phyloP scores from a whole-genome alignment of 2,113 vertebrate species.

The Boulengeromyrus knoepffleri region DNA sequence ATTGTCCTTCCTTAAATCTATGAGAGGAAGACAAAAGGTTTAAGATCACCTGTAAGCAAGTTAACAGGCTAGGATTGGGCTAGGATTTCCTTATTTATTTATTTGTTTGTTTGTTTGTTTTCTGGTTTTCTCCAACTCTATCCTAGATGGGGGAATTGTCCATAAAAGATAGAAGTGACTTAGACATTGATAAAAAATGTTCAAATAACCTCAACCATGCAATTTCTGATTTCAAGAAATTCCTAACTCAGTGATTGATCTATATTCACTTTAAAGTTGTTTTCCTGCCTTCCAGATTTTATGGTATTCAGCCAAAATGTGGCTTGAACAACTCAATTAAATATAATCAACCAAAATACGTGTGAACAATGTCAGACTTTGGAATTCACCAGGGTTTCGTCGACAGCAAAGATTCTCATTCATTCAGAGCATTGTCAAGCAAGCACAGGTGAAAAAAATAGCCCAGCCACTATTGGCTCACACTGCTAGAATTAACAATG shows the following conservation, averaged over 20 bases:
- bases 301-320: background rate
- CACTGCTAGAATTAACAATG: background rate
- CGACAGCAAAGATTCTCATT: background rate
- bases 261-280: background rate
- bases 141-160: background rate
- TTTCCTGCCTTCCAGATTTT: background rate
- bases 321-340: background rate
- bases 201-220: background rate
- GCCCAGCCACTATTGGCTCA: background rate
- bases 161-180: background rate
- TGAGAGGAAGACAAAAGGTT: background rate
- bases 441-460: no score
- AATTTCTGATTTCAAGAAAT: background rate
- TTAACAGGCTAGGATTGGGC: no score
- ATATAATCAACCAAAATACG: background rate
- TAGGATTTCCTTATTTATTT: no score
- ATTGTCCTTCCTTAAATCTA: background rate
- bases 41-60: background rate
- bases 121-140: no score
- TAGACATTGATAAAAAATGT: background rate
- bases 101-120: no score
- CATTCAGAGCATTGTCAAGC: background rate
- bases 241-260: background rate
- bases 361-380: background rate
- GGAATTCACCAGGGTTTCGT: background rate